Evolutionary conservation across 2,113 vertebrate species (phyloP).

Genomic region (Calidris pugnax): DNA sequence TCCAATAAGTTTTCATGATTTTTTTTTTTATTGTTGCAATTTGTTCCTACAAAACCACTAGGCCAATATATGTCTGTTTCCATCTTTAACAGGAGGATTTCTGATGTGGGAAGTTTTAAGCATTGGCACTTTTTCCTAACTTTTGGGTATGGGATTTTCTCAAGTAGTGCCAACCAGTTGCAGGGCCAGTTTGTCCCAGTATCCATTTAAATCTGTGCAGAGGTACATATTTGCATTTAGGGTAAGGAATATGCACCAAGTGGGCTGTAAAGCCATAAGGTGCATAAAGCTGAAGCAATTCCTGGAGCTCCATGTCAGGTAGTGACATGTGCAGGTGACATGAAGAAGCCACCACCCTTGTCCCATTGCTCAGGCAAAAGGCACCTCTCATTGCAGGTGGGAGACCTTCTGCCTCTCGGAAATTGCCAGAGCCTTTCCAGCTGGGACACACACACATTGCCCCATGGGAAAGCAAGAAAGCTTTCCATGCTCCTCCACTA

Average conservation of each 20-base stretch:
- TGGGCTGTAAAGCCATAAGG: not conserved
- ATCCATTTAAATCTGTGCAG: not conserved
- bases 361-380: rapidly evolving
- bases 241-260: rapidly evolving
- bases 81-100: not conserved
- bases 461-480: not conserved
- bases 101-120: not conserved
- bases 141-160: not conserved
- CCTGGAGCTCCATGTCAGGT: rapidly evolving
- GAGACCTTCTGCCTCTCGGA: not conserved
- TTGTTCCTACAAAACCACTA: not conserved
- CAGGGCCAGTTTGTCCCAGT: not conserved
- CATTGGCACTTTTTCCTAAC: not conserved
- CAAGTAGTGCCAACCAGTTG: not conserved
- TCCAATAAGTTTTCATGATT: not conserved
- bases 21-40: not conserved
- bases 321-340: not conserved
- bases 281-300: not conserved
- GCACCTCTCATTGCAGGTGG: rapidly evolving
- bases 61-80: not conserved
- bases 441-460: too few species aligned
- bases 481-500: rapidly evolving
- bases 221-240: not conserved
- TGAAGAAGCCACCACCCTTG: not conserved
- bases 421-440: not conserved